phyloP scores from a whole-genome alignment of 1,140 invertebrate species.

The Caenorhabditis remanei region DNA sequence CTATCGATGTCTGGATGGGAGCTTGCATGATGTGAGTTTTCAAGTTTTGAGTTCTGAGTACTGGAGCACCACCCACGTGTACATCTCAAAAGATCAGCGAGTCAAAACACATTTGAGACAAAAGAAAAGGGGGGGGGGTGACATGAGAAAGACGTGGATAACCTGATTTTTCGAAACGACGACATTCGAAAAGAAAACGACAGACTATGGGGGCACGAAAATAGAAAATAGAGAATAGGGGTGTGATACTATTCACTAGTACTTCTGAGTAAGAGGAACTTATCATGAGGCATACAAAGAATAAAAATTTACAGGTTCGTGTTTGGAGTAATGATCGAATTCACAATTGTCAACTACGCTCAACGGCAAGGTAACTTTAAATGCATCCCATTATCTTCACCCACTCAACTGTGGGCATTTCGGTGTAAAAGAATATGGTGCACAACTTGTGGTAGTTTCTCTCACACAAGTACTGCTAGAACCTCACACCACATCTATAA shows the following conservation, averaged over 20 bases:
- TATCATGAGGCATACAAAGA: not conserved
- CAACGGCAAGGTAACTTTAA: constrained; percentile 68
- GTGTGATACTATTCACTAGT: too few species aligned
- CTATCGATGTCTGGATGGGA: constrained; percentile 81
- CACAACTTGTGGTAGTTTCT: constrained; percentile 56
- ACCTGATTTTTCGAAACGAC: constrained; percentile 16
- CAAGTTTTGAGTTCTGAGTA: not conserved
- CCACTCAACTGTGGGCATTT: not conserved
- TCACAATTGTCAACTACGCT: constrained; percentile 71
- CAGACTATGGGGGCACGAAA: not conserved
- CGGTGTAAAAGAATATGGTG: not conserved
- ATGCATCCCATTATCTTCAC: not conserved
- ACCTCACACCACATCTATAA: constrained; percentile 16
- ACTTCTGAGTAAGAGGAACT: too few species aligned
- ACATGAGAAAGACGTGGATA: not conserved
- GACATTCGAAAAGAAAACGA: not conserved
- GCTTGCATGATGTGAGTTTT: constrained; percentile 80
- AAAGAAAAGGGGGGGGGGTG: not conserved
- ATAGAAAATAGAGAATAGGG: not conserved
- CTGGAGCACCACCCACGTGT: not conserved
- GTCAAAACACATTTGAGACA: constrained; percentile 39
- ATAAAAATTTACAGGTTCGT: constrained; percentile 64
- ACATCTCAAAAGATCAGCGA: constrained; percentile 32
- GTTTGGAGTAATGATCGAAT: constrained; percentile 71
- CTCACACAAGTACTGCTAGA: constrained; percentile 51